A percentile compares a stretch with the other conserved stretches of the same genome.
Evolutionary conservation across 2,113 vertebrate species (phyloP).

Genomic region (Bubalus kerabau): DNA sequence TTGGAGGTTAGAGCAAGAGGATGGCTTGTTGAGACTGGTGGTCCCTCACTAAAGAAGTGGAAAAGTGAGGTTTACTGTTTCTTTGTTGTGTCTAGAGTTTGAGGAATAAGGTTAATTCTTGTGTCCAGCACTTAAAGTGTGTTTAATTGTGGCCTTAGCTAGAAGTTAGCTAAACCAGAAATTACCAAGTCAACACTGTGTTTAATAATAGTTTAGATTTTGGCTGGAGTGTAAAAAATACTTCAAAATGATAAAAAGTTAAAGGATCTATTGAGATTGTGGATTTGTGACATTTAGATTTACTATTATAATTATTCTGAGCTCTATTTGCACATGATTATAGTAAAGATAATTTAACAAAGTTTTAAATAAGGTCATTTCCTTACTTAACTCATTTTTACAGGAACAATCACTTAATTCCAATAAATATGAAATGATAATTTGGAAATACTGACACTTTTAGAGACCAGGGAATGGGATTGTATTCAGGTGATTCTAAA

Average conservation of each 20-base stretch:
- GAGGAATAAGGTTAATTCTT: slow-evolving; percentile 23
- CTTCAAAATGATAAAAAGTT: slow-evolving; percentile 12
- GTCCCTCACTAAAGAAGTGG: neutral
- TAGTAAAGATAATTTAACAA: neutral
- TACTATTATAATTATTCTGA: neutral
- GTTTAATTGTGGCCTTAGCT: neutral
- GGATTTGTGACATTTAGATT: neutral
- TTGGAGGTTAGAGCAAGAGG: neutral
- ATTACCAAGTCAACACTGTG: neutral
- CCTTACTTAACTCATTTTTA: neutral
- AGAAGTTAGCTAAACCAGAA: neutral
- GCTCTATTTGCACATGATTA: neutral
- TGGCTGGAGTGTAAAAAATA: neutral
- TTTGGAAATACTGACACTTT: neutral
- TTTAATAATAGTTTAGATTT: slow-evolving; percentile 12
- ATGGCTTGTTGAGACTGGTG: neutral
- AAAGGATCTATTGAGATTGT: neutral
- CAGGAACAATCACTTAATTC: neutral
- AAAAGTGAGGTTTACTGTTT: neutral
- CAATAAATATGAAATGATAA: neutral
- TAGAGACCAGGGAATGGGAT: neutral
- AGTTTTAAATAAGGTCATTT: neutral
- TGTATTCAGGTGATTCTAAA: neutral
- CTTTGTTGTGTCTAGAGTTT: slow-evolving; percentile 4
- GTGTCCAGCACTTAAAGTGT: neutral